These are phyloP conservation scores for Drosophila nr. medialis DNA, from an alignment of 2,888 invertebrate species.

Conservation along the genomic window DNA sequence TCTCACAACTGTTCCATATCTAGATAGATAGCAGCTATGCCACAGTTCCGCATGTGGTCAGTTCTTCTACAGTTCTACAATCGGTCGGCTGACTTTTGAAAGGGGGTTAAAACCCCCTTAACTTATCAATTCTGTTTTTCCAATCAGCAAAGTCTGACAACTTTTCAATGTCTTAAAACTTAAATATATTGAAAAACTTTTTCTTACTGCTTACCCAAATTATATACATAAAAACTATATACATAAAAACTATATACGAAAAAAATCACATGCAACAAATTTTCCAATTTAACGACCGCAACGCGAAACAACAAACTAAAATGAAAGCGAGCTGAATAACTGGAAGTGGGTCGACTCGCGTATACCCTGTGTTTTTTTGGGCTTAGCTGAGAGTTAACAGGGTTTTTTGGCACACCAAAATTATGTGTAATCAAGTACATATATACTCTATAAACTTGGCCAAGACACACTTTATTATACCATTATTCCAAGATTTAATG, in stretches of 20 bases:
- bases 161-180: constrained; percentile 17
- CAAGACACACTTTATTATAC: neutral
- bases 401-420: too few relatives aligned
- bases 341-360: neutral
- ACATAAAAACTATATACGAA: neutral
- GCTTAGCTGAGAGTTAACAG: neutral
- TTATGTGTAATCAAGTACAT: neutral
- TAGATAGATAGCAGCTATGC: constrained; percentile 13
- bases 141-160: constrained; percentile 23
- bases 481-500: neutral
- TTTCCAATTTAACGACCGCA: constrained; percentile 33
- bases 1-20: constrained; percentile 5
- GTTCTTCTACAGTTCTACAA: neutral
- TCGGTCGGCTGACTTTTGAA: neutral
- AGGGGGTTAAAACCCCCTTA: neutral
- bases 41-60: neutral
- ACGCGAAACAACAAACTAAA: constrained; percentile 2
- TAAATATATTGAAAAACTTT: neutral
- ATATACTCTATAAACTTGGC: neutral
- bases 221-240: neutral
- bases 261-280: constrained; percentile 2
- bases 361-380: neutral
- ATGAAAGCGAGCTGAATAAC: neutral
- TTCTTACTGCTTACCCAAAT: neutral
- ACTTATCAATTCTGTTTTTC: constrained; percentile 14